Evolutionary conservation across 2,888 invertebrate species (phyloP).

Genomic region (Sceliomorpha sp.): DNA sequence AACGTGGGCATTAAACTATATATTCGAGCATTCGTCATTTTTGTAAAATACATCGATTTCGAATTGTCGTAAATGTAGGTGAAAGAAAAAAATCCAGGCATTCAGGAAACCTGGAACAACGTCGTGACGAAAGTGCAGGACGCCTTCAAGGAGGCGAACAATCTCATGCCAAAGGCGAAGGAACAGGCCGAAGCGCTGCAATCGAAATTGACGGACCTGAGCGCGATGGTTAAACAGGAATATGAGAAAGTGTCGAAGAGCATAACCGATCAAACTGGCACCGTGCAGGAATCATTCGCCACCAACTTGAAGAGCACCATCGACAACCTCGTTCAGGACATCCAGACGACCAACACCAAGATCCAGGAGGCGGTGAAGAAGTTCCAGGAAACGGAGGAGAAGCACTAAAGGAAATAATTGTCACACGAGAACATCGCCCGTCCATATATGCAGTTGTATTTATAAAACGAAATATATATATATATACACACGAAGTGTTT

Average conservation of each 20-base stretch:
- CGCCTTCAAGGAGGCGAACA: conserved; percentile 68
- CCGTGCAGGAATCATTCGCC: conserved; percentile 70
- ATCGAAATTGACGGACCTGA: conserved; percentile 70
- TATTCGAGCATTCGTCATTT: too few relatives aligned
- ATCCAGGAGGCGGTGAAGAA: conserved; percentile 64
- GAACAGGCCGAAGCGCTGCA: conserved; percentile 70
- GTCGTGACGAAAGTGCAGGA: conserved; percentile 67
- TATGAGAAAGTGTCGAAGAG: conserved; percentile 70
- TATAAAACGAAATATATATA: too few relatives aligned
- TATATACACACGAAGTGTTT: too few relatives aligned
- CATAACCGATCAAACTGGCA: conserved; percentile 67
- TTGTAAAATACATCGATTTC: too few relatives aligned
- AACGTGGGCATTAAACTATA: too few relatives aligned
- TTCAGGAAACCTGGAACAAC: conserved; percentile 68
- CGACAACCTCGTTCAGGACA: conserved; percentile 71
- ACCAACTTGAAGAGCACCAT: conserved; percentile 73
- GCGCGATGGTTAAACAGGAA: conserved; percentile 68
- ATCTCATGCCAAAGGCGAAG: conserved; percentile 70
- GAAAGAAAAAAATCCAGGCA: conserved; percentile 72
- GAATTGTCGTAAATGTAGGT: too few relatives aligned
- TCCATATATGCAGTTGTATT: too few relatives aligned
- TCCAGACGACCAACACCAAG: conserved; percentile 69
- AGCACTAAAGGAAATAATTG: conserved; percentile 7
- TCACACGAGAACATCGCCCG: background rate
- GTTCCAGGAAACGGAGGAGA: conserved; percentile 26